Base-by-base conservation (phyloP, 1,140 invertebrate genomes). In the Linepithema humile region DNA sequence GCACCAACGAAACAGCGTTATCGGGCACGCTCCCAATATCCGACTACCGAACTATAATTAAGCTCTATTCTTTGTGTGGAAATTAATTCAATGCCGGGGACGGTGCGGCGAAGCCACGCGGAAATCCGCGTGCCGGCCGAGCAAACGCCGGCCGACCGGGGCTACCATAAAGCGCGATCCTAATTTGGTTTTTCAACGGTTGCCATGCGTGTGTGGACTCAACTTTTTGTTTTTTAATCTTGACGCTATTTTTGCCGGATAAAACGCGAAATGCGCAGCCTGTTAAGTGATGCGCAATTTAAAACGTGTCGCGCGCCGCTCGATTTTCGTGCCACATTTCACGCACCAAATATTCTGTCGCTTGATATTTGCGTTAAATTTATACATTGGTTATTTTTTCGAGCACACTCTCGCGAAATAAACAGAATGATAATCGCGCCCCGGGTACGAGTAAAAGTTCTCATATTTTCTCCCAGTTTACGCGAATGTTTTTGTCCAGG, bases 1-100 rank as follows among this genome's bases (percentile, higher is more conserved):
- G 35, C 38, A 50, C 48, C 60, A 53, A 45, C 83, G 67, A 86
- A 89, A 89, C 88, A 88, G 82, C 88, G 88, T 89, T 89, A 89
- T 88, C 89, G 88, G 88, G 87, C 88, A 89, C 84, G 77, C 62
- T 82, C 87, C 88, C 88, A 89, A 89, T 86, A 89, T 38, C 88
- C 60, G 80, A 75, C 78, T 88, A 88, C 70, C 73, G 45, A 82
- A 69, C 87, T 85, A 89, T 89, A 89, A 89, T 89, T 89, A 88
- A 89, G 86, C 88, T 75, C 86, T 86, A 89, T 89, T 89, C 86
- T 89, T 89, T 86, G 75, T 78, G 60, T 59, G 67, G 45, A 69
- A 88, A 89, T 89, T 89, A 88, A 85, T 84, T 70, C 83, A 57
- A 69, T 15, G 67, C 75, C 53, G 70, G 53, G 59, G 35, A 83